Evolutionary conservation across 2,888 invertebrate genomes (phyloP), one percentile per base, ranked within the genome.

Genomic region (Ectemnius lituratus): DNA sequence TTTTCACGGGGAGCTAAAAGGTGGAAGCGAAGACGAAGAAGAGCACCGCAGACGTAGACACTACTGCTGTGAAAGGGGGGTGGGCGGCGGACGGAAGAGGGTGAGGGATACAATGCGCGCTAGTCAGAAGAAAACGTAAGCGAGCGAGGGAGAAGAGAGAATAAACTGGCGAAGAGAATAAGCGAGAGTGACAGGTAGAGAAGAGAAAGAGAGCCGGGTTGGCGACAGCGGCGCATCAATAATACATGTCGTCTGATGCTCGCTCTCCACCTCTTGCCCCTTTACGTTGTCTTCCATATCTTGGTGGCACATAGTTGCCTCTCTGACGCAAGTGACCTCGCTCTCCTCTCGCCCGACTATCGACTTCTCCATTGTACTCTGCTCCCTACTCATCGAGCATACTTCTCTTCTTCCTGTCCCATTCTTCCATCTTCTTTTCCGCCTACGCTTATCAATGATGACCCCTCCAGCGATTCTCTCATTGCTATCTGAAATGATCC

Each of bases 211-310:
- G 74, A 71, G 67, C 62, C 72, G 67, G 74, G 78, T 76, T 79
- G 82, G 84, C 86, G 87, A 84, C 84, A 85, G 80, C 76, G 84
- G 81, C 82, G 75, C 86, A 88, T 87, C 86, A 87, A 88, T 87
- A 87, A 87, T 87, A 85, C 86, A 87, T 88, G 85, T 84, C 82
- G 82, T 83, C 81, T 85, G 80, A 80, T 62, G 63, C 68, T 73
- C 64, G 64, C 68, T 65, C 37, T 37, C 76, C 74, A 72, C 70
- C 76, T 65, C 62, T 68, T 68, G 56, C 70, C 76, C 73, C 73
- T 67, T 76, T 70, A 13, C 76, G 70, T 73, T 83, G 81, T 84
- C 82, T 83, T 79, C 76, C 79, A 78, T 82, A 84, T 85, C 84
- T 85, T 81, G 71, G 76, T 67, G 62, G 80, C 79, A 86, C 82